A percentile compares a stretch with the other conserved stretches of the same genome.
These are phyloP conservation scores for Drosophila testacea DNA, from an alignment of 2,888 invertebrate species.

Conservation along the genomic window DNA sequence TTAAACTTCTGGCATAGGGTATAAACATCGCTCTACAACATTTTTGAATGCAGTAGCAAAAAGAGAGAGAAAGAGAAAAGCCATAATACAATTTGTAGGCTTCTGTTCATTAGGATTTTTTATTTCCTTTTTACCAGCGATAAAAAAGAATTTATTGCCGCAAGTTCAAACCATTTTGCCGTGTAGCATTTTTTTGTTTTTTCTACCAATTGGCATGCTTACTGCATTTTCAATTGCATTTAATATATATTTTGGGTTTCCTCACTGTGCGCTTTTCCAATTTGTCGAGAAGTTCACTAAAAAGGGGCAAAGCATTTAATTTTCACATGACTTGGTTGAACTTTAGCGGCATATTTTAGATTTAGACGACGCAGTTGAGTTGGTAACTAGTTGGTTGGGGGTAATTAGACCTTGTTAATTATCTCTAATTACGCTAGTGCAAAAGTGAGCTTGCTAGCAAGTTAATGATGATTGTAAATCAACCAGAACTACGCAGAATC, in stretches of 20 bases:
- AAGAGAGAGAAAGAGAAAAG: slow-evolving; percentile 10
- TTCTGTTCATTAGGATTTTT: slow-evolving; percentile 66
- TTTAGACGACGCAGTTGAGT: slow-evolving; percentile 16
- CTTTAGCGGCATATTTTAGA: slow-evolving; percentile 43
- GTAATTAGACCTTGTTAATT: slow-evolving; percentile 57
- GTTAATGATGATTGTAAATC: slow-evolving; percentile 22
- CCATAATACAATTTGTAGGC: slow-evolving; percentile 71
- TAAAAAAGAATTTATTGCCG: slow-evolving; percentile 70
- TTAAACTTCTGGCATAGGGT: not conserved
- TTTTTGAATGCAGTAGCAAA: slow-evolving; percentile 28
- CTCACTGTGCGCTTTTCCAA: slow-evolving; percentile 25
- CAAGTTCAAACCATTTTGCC: slow-evolving; percentile 70
- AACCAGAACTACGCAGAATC: not conserved
- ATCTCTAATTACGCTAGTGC: slow-evolving; percentile 38
- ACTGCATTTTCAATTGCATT: slow-evolving; percentile 79
- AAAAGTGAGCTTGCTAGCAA: slow-evolving; percentile 8
- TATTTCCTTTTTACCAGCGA: slow-evolving; percentile 41
- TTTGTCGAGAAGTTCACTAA: slow-evolving; percentile 37
- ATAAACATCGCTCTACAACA: slow-evolving; percentile 19
- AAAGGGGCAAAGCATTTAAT: slow-evolving; percentile 49
- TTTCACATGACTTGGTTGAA: slow-evolving; percentile 59
- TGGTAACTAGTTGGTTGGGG: not conserved
- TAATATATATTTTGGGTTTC: slow-evolving; percentile 33
- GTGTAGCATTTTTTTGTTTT: slow-evolving; percentile 36
- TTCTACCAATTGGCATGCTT: slow-evolving; percentile 46